Evolutionary conservation across 1,140 invertebrate species (phyloP), one percentile per base, ranked within the genome.

Genomic region (Zaprionus africanus): DNA sequence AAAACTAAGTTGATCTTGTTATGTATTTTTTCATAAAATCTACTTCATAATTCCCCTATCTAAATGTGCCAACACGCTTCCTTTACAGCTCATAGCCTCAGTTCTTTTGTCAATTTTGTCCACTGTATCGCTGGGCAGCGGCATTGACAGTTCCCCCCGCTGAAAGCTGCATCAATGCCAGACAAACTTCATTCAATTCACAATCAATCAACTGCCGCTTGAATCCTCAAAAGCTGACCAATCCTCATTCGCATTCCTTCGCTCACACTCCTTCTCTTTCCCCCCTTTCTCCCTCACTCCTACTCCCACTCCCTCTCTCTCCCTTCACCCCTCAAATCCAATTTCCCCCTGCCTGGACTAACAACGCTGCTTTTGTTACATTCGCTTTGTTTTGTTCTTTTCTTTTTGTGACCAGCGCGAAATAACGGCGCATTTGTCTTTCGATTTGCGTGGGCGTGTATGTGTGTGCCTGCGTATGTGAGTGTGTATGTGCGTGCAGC

Each of bases 351-450:
- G 43, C 7, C 54, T 67, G 13, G 22, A 24, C 58, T 26, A 31
- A 34, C 34, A 65, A 36, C 28, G 19, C n/a, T 1, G 4, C 12
- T 62, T 51, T 41, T 49, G 38, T 63, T 54, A 6, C 46, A 51
- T 28, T 28, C 7, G 41, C 19, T 62, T 60, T 36, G 2, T 56
- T 28, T 56, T 54, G 17, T 13, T 51, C 7, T 36, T 53, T 26
- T 38, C n/a, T 66, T 64, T 22, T 28, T 24, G 26, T 67, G 56
- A 19, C 11, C 62, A 58, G 53, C 31, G 53, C 31, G 38, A 57
- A 62, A 57, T 38, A 65, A 49, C 38, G n/a, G 19, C 6, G 68
- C 63, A 76, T 72, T 79, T 79, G 77, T 77, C 53, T 72, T 72
- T 72, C 74, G 68, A 67, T 41, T 72, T 60, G 59, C 46, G 67